Evolutionary conservation across 2,113 vertebrate species (phyloP).

Genomic region (Mesembrinibis cayennensis): DNA sequence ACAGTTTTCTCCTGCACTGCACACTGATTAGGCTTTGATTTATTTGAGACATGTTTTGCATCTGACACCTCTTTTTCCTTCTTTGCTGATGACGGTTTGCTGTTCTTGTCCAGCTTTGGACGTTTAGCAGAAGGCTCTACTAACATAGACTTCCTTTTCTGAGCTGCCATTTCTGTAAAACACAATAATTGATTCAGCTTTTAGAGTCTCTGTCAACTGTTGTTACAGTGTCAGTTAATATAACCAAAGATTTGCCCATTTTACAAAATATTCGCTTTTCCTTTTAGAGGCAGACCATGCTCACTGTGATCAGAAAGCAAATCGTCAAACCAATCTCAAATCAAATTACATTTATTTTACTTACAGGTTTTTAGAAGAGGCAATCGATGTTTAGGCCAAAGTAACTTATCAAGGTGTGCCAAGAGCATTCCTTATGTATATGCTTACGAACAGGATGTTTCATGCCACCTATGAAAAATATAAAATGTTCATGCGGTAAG

Average conservation of each 20-base stretch:
- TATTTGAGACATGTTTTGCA: slow-evolving; percentile 72
- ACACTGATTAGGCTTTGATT: slow-evolving; percentile 58
- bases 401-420: slow-evolving; percentile 73
- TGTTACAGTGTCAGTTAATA: not conserved
- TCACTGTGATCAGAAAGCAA: not conserved
- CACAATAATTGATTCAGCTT: slow-evolving; percentile 34
- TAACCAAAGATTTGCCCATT: not conserved
- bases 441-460: slow-evolving; percentile 60
- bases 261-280: not conserved
- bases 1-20: slow-evolving; percentile 68
- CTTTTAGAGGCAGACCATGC: not conserved
- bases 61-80: slow-evolving; percentile 70
- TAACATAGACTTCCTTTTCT: slow-evolving; percentile 74
- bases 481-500: not conserved
- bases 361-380: slow-evolving; percentile 76
- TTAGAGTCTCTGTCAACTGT: not conserved
- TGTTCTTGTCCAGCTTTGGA: slow-evolving; percentile 73
- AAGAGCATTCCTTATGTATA: slow-evolving; percentile 77
- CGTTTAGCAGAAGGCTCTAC: slow-evolving; percentile 74
- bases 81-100: slow-evolving; percentile 29
- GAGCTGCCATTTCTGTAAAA: slow-evolving; percentile 81
- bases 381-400: slow-evolving; percentile 70
- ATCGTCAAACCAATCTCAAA: not conserved
- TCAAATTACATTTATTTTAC: slow-evolving; percentile 52
- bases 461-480: slow-evolving; percentile 67